Conservation (phyloP, 2,888 invertebrate species). For the Plebejus anna region DNA sequence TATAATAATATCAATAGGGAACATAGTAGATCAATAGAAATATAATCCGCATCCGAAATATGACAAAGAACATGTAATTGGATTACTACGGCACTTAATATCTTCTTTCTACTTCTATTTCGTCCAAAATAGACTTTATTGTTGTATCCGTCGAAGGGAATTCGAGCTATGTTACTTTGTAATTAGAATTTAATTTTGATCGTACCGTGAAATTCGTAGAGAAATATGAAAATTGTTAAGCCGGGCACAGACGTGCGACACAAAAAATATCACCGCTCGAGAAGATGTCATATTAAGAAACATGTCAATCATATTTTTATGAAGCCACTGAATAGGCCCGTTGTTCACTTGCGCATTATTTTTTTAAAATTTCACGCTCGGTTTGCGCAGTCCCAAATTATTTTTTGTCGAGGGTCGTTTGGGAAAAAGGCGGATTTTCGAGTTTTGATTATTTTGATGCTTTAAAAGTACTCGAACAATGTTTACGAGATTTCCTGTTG, state of each 20-base stretch:
- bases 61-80: slow-evolving; percentile 76
- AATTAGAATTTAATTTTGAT: slow-evolving; percentile 31
- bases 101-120: slow-evolving; percentile 61
- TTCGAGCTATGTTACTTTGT: fast-evolving
- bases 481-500: slow-evolving; percentile 59
- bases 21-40: slow-evolving; percentile 71
- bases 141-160: not conserved
- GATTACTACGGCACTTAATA: slow-evolving; percentile 75
- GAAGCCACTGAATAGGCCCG: slow-evolving; percentile 65
- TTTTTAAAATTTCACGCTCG: slow-evolving; percentile 72
- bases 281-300: slow-evolving; percentile 79
- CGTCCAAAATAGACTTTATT: slow-evolving; percentile 28
- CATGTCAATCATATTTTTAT: slow-evolving; percentile 80
- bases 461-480: slow-evolving; percentile 56
- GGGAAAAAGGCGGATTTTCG: slow-evolving; percentile 42
- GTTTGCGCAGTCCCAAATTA: slow-evolving; percentile 59
- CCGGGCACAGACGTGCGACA: slow-evolving; percentile 62
- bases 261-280: slow-evolving; percentile 77
- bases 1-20: slow-evolving; percentile 61
- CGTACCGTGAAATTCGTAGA: slow-evolving; percentile 32
- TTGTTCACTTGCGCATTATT: slow-evolving; percentile 75
- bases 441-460: slow-evolving; percentile 47
- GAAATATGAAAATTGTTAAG: slow-evolving; percentile 38
- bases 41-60: slow-evolving; percentile 76
- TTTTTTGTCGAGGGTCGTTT: slow-evolving; percentile 42